A percentile compares a stretch with the other conserved stretches of the same genome.
These are phyloP conservation scores for Poecilia latipinna DNA, from an alignment of 2,113 vertebrate genomes.

Conservation along the genomic window DNA sequence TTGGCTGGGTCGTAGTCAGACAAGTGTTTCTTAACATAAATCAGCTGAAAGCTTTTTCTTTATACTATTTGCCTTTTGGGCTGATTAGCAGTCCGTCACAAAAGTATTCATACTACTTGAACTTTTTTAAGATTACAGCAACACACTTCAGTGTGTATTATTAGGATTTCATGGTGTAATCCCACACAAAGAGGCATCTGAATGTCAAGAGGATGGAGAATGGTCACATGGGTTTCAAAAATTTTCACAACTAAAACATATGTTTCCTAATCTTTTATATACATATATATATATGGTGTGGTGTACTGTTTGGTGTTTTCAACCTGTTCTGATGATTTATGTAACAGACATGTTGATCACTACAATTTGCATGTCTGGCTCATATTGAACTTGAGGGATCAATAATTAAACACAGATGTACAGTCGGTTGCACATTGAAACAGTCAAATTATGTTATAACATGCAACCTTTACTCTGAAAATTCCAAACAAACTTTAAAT, in stretches of 20 bases:
- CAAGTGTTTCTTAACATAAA: conserved; percentile 58
- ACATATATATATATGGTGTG: too few species aligned
- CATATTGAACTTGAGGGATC: not conserved
- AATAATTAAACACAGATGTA: not conserved
- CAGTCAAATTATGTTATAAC: not conserved
- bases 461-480: not conserved
- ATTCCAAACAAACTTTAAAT: not conserved
- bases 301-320: not conserved
- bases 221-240: not conserved
- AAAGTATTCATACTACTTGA: not conserved
- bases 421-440: not conserved
- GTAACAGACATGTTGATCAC: not conserved
- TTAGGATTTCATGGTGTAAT: too few species aligned
- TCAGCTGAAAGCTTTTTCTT: conserved; percentile 39
- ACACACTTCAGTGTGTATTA: too few species aligned
- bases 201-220: too few species aligned
- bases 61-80: conserved; percentile 2
- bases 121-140: not conserved
- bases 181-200: not conserved
- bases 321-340: not conserved
- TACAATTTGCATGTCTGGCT: not conserved
- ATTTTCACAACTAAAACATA: too few species aligned
- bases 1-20: conserved; percentile 50
- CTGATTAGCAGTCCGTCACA: not conserved
- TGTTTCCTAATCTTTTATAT: too few species aligned